Evolutionary conservation across 37 sponge, comb jelly and placozoan species (phyloP).

Genomic region (Bolinopsis microptera): DNA sequence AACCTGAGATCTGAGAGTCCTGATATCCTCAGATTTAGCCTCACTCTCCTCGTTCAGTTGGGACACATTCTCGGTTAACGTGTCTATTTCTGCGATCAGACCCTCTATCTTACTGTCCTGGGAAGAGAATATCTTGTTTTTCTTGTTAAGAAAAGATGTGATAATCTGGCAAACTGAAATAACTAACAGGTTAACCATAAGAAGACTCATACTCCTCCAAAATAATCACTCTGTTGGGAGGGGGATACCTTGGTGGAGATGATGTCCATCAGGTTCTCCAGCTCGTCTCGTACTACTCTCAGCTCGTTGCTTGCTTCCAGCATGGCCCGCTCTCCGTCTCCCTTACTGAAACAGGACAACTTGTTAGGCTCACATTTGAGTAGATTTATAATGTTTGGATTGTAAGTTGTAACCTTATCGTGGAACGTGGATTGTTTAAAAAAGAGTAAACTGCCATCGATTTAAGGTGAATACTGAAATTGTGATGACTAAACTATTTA

Average conservation of each 20-base stretch:
- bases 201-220: too few relatives aligned
- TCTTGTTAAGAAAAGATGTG: background rate
- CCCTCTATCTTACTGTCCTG: constrained; percentile 46
- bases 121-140: background rate
- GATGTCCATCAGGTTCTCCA: constrained; percentile 60
- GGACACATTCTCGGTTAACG: background rate
- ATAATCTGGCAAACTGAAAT: too few relatives aligned
- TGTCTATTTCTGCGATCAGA: background rate
- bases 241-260: constrained; percentile 63
- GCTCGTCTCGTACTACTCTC: constrained; percentile 14
- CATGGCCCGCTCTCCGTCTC: constrained; percentile 51
- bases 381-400: too few relatives aligned
- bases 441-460: too few relatives aligned
- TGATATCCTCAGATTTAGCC: constrained; percentile 56
- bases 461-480: too few relatives aligned
- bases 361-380: too few relatives aligned
- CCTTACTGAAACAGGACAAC: constrained; percentile 55
- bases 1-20: constrained; percentile 55
- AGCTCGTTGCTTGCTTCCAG: constrained; percentile 59
- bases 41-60: constrained; percentile 51
- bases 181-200: too few relatives aligned
- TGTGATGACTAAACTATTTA: too few relatives aligned
- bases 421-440: too few relatives aligned
- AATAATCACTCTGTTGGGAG: too few relatives aligned
- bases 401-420: too few relatives aligned